phyloP scores from a whole-genome alignment of 2,888 invertebrate genomes.

The Autographa pulchrina region DNA sequence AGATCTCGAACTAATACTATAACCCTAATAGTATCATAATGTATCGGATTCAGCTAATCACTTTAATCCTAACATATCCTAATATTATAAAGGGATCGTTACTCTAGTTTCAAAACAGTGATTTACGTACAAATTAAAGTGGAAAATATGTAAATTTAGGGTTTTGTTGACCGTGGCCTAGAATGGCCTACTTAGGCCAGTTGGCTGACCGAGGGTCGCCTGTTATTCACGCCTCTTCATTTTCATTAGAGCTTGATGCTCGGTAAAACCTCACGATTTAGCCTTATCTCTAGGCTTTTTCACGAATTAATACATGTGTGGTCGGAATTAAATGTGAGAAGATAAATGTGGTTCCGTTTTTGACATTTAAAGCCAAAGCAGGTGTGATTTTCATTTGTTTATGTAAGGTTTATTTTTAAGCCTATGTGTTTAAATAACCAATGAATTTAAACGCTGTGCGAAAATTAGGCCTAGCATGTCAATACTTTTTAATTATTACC shows the following conservation, averaged over 20 bases:
- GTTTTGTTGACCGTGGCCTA: slow-evolving; percentile 44
- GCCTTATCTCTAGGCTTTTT: slow-evolving; percentile 32
- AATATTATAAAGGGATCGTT: slow-evolving; percentile 34
- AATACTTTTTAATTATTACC: too few relatives aligned
- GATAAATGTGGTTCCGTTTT: neutral
- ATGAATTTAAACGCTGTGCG: too few relatives aligned
- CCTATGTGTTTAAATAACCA: too few relatives aligned
- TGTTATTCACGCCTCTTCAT: slow-evolving; percentile 62
- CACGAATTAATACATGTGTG: slow-evolving; percentile 28
- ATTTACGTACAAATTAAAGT: slow-evolving; percentile 60
- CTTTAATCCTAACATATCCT: slow-evolving; percentile 14
- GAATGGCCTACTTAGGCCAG: slow-evolving; percentile 6
- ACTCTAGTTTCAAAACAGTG: slow-evolving; percentile 32
- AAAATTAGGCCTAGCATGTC: too few relatives aligned
- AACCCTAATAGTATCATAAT: slow-evolving; percentile 7
- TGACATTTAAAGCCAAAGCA: neutral
- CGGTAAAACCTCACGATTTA: slow-evolving; percentile 34
- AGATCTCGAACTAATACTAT: neutral
- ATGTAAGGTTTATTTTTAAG: neutral
- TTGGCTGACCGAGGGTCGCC: slow-evolving; percentile 49
- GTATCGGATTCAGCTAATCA: slow-evolving; percentile 14
- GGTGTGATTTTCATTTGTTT: neutral
- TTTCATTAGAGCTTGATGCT: slow-evolving; percentile 58
- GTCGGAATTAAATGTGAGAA: neutral
- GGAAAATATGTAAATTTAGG: slow-evolving; percentile 58